phyloP scores from a whole-genome alignment of 2,797 vertebrate species.

The Urophycis tenuis region DNA sequence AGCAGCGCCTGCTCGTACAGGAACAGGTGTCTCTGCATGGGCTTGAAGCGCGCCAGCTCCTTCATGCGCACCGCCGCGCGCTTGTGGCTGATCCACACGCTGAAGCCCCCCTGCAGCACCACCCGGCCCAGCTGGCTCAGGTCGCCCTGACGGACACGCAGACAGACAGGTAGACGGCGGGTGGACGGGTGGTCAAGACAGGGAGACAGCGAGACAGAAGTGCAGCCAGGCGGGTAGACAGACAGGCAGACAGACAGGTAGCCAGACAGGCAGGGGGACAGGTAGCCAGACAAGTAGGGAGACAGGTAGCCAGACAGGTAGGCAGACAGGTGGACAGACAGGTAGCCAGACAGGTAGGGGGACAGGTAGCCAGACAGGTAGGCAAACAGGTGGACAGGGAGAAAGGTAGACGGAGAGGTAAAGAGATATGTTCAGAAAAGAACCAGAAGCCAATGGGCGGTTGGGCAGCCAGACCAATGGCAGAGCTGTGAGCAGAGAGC shows the following conservation, averaged over 20 bases:
- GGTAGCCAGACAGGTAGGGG: neutral
- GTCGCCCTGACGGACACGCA: constrained; percentile 72
- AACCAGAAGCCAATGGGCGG: no score
- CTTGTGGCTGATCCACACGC: constrained; percentile 89
- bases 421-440: neutral
- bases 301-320: neutral
- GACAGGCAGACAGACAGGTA: neutral
- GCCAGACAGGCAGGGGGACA: neutral
- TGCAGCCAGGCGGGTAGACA: neutral
- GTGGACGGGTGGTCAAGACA: neutral
- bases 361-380: neutral
- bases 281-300: neutral
- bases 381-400: neutral
- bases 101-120: constrained; percentile 90
- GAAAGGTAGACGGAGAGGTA: neutral
- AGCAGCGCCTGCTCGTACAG: constrained; percentile 89
- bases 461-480: no score
- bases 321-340: neutral
- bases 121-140: constrained; percentile 86
- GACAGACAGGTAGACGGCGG: neutral
- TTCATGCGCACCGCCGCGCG: constrained; percentile 92
- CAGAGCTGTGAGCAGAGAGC: neutral
- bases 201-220: neutral
- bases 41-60: constrained; percentile 94
- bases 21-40: constrained; percentile 95